Evolutionary conservation across 2,888 invertebrate species (phyloP).

Genomic region (Cyrtodaria siliqua): DNA sequence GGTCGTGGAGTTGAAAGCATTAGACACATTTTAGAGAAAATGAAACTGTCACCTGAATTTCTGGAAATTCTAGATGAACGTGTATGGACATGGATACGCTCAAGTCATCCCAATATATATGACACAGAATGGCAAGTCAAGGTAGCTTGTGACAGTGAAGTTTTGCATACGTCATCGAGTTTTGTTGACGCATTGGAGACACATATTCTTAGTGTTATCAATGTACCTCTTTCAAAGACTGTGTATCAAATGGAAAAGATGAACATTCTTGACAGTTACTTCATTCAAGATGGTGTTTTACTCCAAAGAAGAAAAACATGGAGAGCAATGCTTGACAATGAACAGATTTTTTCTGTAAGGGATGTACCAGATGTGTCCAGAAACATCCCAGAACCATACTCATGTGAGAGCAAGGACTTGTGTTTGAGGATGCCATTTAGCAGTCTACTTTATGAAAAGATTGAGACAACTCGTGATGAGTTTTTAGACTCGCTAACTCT

Average conservation of each 20-base stretch:
- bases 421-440: constrained; percentile 61
- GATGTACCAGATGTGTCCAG: constrained; percentile 27
- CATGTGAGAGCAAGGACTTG: constrained; percentile 34
- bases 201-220: constrained; percentile 44
- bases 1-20: constrained; percentile 55
- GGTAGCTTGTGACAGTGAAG: constrained; percentile 54
- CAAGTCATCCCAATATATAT: background rate
- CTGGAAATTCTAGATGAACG: constrained; percentile 12
- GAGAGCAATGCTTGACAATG: constrained; percentile 23
- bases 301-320: constrained; percentile 24
- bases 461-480: constrained; percentile 53
- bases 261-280: constrained; percentile 48
- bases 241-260: constrained; percentile 50
- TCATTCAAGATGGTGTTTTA: constrained; percentile 33
- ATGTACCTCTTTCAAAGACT: constrained; percentile 53
- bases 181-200: constrained; percentile 58
- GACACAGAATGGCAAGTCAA: constrained; percentile 46
- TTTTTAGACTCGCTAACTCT: constrained; percentile 47
- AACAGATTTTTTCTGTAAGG: constrained; percentile 34
- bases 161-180: constrained; percentile 36
- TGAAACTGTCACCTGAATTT: constrained; percentile 19
- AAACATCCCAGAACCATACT: constrained; percentile 63
- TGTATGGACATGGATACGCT: constrained; percentile 12
- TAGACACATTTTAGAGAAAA: constrained; percentile 31
- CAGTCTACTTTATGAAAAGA: constrained; percentile 25